These are phyloP conservation scores for Agriopis aurantiaria DNA, from an alignment of 2,888 invertebrate genomes.

Conservation along the genomic window DNA sequence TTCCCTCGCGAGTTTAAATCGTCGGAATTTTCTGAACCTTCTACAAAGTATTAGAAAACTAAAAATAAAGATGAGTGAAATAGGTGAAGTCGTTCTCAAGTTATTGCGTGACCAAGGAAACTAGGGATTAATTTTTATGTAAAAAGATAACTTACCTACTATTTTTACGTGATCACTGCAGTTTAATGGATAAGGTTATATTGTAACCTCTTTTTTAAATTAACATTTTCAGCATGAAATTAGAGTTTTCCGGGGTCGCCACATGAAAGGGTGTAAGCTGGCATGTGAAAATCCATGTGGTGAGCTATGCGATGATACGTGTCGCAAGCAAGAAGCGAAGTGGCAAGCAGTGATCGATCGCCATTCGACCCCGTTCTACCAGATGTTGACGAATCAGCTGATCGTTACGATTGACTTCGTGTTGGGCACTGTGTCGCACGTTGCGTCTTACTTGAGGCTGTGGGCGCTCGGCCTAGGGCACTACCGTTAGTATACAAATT, in stretches of 20 bases:
- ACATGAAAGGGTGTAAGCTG: constrained; percentile 9
- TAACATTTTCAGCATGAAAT: constrained; percentile 27
- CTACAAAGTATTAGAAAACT: too few species aligned
- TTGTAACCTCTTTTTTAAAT: neutral
- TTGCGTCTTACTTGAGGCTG: constrained; percentile 95
- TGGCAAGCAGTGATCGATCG: constrained; percentile 16
- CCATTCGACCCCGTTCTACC: constrained; percentile 80
- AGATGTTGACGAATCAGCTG: constrained; percentile 92
- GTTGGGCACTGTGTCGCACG: constrained; percentile 94
- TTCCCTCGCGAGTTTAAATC: too few species aligned
- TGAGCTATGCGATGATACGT: neutral
- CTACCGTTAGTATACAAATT: constrained; percentile 87
- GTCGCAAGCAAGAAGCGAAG: constrained; percentile 41
- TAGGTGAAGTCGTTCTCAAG: too few species aligned
- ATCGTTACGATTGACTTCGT: constrained; percentile 96
- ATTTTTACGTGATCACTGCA: too few species aligned
- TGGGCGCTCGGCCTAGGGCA: constrained; percentile 97
- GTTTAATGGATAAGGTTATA: neutral
- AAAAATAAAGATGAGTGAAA: too few species aligned
- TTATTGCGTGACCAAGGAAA: too few species aligned
- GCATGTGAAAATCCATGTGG: constrained; percentile 4
- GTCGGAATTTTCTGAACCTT: too few species aligned
- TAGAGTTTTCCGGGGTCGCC: neutral
- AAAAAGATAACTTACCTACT: too few species aligned
- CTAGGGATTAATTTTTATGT: too few species aligned